Evolutionary conservation across 2,113 vertebrate genomes (phyloP).

Genomic region (Oceanites oceanicus): DNA sequence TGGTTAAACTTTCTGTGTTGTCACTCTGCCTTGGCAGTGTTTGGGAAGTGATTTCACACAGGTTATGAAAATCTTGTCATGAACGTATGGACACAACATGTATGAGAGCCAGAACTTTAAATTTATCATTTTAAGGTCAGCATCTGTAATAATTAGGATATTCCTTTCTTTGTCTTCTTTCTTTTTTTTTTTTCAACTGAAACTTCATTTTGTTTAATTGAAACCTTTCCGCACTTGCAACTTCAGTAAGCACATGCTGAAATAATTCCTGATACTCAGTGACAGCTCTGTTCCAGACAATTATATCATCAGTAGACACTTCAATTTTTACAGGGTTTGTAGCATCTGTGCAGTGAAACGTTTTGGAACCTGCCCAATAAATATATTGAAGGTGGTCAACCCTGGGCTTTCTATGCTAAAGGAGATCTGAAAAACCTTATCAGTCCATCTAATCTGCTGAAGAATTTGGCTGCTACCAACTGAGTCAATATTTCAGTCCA

Average conservation of each 20-base stretch:
- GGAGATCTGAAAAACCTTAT: slow-evolving; percentile 28
- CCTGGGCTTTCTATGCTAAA: background rate
- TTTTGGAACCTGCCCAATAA: slow-evolving; percentile 22
- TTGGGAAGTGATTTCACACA: background rate
- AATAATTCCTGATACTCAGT: slow-evolving; percentile 12
- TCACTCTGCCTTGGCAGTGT: background rate
- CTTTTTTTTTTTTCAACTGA: background rate
- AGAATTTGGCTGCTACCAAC: slow-evolving; percentile 20
- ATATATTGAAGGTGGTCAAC: background rate
- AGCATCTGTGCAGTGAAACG: slow-evolving; percentile 19
- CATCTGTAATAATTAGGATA: background rate
- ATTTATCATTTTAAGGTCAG: background rate
- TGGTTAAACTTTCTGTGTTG: background rate
- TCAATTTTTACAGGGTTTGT: slow-evolving; percentile 2
- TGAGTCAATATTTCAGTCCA: background rate
- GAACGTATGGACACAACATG: background rate
- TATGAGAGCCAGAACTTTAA: background rate
- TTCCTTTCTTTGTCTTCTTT: background rate
- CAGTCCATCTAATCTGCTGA: slow-evolving; percentile 12
- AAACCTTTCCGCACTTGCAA: slow-evolving; percentile 26
- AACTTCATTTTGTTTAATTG: background rate
- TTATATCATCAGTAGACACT: slow-evolving; percentile 9
- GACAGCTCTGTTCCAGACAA: slow-evolving; percentile 23
- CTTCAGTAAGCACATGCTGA: background rate
- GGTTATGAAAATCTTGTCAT: background rate